Base-by-base conservation (phyloP, 2,888 invertebrate species). In the Pimpla rufipes region DNA sequence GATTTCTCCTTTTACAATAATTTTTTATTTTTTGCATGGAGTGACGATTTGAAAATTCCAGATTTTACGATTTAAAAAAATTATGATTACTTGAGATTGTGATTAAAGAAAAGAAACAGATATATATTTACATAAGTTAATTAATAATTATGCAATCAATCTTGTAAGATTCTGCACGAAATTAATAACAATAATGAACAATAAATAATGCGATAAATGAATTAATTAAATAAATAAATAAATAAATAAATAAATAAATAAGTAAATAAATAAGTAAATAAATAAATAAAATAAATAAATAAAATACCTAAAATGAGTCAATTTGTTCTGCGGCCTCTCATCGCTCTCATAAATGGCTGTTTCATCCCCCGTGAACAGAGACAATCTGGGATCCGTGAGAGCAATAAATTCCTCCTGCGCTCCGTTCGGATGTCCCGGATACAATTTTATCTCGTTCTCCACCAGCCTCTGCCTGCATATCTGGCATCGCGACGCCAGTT, bases 351-450 rank as follows among this genome's bases (percentile, higher is more conserved):
- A 90, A 62, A 94, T 88, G 77, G 87, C 90, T 16, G 93, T 93
- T 88, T 96, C 96, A 64, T 95, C 94, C 89, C 96, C 97, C 86
- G 96, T 96, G 88, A 96, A 96, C 79, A 97, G 93, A 18, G 96
- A 95, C 83, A 97, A 93, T 91, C 95, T 96, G 50, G 96, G 96
- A 94, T 97, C 95, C 13, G 96, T 96, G 83, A 97, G 94, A 21
- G 96, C 96, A 83, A 97, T 94, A 91, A 95, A 96, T 93, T 97
- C 97, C 90, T 97, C 97, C 67, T 96, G 95, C 68, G 97, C 96
- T 92, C 96, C 94, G 88, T 96, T 96, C 59, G 97, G 96, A 92
- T 97, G 97, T n/a, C 97, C 97, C 88, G 95, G 95, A 91, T 96
- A 97, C 55, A 96, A 80, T 45, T 90, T 90, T 13, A 95, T 90